phyloP scores from a whole-genome alignment of 2,113 vertebrate species.

The Mastomys natalensis region DNA sequence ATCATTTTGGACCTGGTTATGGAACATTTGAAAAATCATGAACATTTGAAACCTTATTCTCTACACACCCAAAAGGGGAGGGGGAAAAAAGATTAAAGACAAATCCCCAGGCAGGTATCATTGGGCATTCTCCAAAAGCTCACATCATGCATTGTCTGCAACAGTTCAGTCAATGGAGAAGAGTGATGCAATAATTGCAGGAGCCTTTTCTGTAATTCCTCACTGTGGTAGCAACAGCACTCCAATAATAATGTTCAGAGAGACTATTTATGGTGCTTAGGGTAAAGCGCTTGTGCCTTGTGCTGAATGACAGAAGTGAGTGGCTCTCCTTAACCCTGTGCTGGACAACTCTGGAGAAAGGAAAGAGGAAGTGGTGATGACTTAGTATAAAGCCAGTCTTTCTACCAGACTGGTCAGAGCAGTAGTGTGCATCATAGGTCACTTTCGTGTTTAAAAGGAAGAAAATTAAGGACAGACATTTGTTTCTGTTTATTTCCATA shows the following conservation, averaged over 20 bases:
- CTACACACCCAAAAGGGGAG: slow-evolving; percentile 24
- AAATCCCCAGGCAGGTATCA: slow-evolving; percentile 48
- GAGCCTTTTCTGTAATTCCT: slow-evolving; percentile 73
- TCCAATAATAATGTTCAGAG: slow-evolving; percentile 78
- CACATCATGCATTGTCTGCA: background rate
- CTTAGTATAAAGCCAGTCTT: background rate
- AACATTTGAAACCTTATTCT: slow-evolving; percentile 37
- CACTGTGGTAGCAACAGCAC: slow-evolving; percentile 73
- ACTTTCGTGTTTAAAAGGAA: slow-evolving; percentile 10
- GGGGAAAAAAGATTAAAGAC: slow-evolving; percentile 36
- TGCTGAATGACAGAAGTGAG: slow-evolving; percentile 65
- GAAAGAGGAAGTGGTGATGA: slow-evolving; percentile 1
- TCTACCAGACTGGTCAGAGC: background rate
- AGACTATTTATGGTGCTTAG: slow-evolving; percentile 76
- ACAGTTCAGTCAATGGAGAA: slow-evolving; percentile 75
- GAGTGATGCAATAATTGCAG: slow-evolving; percentile 77
- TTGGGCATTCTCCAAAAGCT: slow-evolving; percentile 63
- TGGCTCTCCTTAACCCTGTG: slow-evolving; percentile 60
- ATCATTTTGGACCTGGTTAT: slow-evolving; percentile 65
- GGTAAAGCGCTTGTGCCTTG: slow-evolving; percentile 64
- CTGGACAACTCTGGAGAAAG: slow-evolving; percentile 20
- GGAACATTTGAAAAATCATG: slow-evolving; percentile 72
- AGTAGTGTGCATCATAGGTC: background rate
- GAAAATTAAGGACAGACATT: slow-evolving; percentile 6
- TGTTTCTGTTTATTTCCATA: background rate